Percentiles rank a stretch among this genome's conserved stretches.
Conservation (phyloP, 2,888 invertebrate species). For the Aporophyla lueneburgensis region DNA sequence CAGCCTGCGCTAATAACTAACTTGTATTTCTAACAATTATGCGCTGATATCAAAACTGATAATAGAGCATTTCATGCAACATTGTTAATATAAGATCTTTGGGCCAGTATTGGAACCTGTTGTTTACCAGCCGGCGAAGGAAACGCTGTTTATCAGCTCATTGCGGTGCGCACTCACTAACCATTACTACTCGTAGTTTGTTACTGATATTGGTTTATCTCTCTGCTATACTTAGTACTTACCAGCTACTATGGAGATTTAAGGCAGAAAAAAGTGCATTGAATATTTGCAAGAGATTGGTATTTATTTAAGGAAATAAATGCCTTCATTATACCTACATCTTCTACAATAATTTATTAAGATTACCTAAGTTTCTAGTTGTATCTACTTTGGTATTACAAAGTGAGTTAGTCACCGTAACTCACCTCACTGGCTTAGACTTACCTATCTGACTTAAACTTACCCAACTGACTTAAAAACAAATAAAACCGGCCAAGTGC, state of each 20-base stretch:
- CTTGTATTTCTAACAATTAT: slow-evolving; percentile 72
- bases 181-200: slow-evolving; percentile 28
- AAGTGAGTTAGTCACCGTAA: not conserved
- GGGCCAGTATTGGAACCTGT: slow-evolving; percentile 48
- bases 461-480: not conserved
- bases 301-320: not conserved
- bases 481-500: no score
- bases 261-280: not conserved
- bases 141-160: slow-evolving; percentile 32
- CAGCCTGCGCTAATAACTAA: slow-evolving; percentile 68
- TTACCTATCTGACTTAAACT: no score
- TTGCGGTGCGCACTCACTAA: slow-evolving; percentile 10
- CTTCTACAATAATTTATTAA: not conserved
- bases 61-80: slow-evolving; percentile 63
- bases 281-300: not conserved
- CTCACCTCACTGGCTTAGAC: no score
- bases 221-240: not conserved
- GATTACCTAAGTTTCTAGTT: not conserved
- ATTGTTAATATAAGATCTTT: slow-evolving; percentile 58
- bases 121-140: slow-evolving; percentile 29
- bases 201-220: slow-evolving; percentile 32
- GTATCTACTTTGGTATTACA: not conserved
- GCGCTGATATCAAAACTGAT: slow-evolving; percentile 61
- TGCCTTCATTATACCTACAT: not conserved
- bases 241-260: not conserved